Base-by-base conservation (phyloP, 2,888 invertebrate genomes). In the Rutpela maculata region DNA sequence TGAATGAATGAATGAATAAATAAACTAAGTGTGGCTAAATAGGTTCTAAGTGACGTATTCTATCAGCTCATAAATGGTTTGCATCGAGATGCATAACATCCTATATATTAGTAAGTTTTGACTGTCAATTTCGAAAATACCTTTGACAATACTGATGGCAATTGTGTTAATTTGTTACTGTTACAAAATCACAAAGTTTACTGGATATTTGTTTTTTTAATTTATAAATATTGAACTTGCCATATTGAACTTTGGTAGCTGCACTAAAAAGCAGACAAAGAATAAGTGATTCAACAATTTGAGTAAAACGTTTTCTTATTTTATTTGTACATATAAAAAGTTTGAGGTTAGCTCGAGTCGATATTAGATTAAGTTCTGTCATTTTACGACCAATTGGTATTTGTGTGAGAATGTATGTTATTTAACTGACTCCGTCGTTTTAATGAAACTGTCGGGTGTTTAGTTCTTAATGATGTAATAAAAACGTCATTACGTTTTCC, bases 391-490 rank as follows among this genome's bases (percentile, higher is more conserved):
- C 71, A 15, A n/a, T 57, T 65, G 26, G 26, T 59, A 60, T 74
- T 66, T 67, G 65, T 67, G 63, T 19, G 62, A 50, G 71, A 62
- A 72, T 17, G 63, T 31, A 72, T 63, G 62, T 63, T 50, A 72
- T 18, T 63, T 63, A 63, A 15, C 71, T 62, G 26, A 17, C 26
- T 26, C 71, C 26, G 62, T 72, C 63, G 50, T 57, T 75, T 79
- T 77, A 79, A 79, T 79, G 77, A 77, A 79, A 76, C 70, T 77
- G 79, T 79, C 79, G 56, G 77, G 72, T 72, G 77, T 75, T 79
- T 77, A 74, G 73, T 63, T 73, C 75, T 79, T 79, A 79, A 79
- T 77, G 79, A 79, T 70, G 75, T 59, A 75, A 79, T 79, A 79
- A 79, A 79, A 79, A 72, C 71, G 71, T 72, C 71, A 72, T 63